Base-by-base conservation (phyloP, 2,888 invertebrate species). In the Platycnemis pennipes region DNA sequence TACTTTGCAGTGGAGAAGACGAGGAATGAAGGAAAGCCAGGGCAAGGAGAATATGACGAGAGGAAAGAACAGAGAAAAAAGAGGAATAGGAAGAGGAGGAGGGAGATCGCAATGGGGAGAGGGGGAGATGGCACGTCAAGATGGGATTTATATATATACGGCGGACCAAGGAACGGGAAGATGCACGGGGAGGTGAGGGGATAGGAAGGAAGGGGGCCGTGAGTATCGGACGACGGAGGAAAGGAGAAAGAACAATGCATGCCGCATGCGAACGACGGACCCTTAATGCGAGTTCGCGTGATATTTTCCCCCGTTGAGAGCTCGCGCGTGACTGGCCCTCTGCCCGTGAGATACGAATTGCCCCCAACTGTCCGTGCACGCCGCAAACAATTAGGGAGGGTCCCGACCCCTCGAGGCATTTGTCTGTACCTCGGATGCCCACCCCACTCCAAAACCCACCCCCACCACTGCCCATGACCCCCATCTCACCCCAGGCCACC, bases 371-470 rank as follows among this genome's bases (percentile, higher is more conserved):
- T 89, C 89, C 91, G 91, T 91, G 91, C 91, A 69, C 63, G 91
- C 91, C 63, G 63, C 91, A 91, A 91, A 91, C 91, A 91, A 91
- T 91, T 91, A 91, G 91, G 91, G 91, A 91, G 91, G 91, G 91
- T 91, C 91, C 37, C 91, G 91, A 91, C 91, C 91, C 91, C 63
- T 77, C 44, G 45, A 42, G 91, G 91, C 91, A 91, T 91, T 91
- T 91, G 91, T 91, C 91, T 91, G 91, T 63, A 91, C 91, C 89
- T 42, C 77, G 7, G 42, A n/a, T 11, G 22, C n/a, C 87, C 13
- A 8, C 45, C 87, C 37, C 26, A 37, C 63, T 7, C 77, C 31
- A 22, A 77, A 37, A 37, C 77, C 77, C 63, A 69, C 37, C 69
- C 46, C 45, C 46, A 77, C 37, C 37, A 31, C 37, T 37, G 13